phyloP scores from a whole-genome alignment of 2,113 vertebrate species.

The Mesitornis unicolor region DNA sequence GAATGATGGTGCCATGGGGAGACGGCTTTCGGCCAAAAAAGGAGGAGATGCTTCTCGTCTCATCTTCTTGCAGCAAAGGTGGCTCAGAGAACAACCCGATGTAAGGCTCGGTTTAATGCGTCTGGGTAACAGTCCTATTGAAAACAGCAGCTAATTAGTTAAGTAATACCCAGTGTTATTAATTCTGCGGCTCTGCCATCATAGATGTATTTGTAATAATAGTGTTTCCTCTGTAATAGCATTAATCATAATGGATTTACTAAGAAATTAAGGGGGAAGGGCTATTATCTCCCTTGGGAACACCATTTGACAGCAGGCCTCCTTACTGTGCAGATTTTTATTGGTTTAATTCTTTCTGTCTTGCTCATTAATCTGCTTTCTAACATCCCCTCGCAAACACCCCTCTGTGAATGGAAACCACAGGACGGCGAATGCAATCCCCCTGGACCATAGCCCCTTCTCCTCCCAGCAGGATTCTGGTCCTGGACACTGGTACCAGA shows the following conservation, averaged over 20 bases:
- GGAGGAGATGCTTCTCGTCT: not conserved
- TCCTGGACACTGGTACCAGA: no score
- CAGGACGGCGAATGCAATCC: not conserved
- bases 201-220: slow-evolving; percentile 28
- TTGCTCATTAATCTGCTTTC: slow-evolving; percentile 1
- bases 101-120: not conserved
- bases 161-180: slow-evolving; percentile 31
- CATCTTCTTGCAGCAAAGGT: not conserved
- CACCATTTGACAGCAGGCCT: not conserved
- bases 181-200: slow-evolving; percentile 31
- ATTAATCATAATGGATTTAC: slow-evolving; percentile 53
- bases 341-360: not conserved
- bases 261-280: not conserved
- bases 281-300: slow-evolving; percentile 20
- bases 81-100: not conserved
- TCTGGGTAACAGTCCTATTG: not conserved
- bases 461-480: not conserved
- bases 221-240: slow-evolving; percentile 14
- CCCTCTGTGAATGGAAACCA: not conserved
- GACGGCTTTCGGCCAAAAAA: not conserved
- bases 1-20: fast-evolving
- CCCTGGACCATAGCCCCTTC: not conserved
- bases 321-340: not conserved
- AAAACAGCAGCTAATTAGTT: slow-evolving; percentile 32
- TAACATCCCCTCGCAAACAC: not conserved